Base-by-base conservation (phyloP, 2,888 invertebrate genomes). In the Meiosimyza platycephala region DNA sequence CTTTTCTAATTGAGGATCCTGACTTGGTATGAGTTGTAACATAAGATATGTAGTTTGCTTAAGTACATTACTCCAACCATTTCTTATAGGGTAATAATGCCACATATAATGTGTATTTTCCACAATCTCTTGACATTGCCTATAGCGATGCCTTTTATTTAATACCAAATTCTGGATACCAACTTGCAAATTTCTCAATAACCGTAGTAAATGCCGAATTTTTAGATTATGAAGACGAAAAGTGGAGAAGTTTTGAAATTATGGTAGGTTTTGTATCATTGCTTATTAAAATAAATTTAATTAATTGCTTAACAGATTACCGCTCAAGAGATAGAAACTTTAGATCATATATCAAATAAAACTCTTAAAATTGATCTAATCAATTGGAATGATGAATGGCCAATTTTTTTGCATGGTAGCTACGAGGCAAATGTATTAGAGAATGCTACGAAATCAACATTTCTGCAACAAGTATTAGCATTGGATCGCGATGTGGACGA, bases 341-440 rank as follows among this genome's bases (percentile, higher is more conserved):
- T 59, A 9, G 68, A 75, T 18, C 86, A 86, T 74, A 77, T 82
- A 5, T 68, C 64, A 7, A 88, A 88, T n/a, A 82, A 80, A 9
- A 81, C 81, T 4, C 83, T 92, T 1, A 85, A 83, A 72, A 89
- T 92, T 12, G 81, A 88, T 71, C 88, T 93, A 59, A 85, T 87
- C 48, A 93, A 94, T 85, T 90, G 90, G 88, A 94, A 94, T 84
- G 94, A 94, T 81, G 93, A 93, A 82, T 79, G 87, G 76, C 94
- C 94, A 0, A 89, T 89, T 76, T 94, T 94, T 83, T 80, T 84
- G 7, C 73, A 84, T 4, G 78, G 80, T 15, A 82, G 84, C 6
- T 84, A 86, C 51, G 86, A 80, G 0, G 88, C 88, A 0, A 77
- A 84, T 6, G 86, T 91, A 70, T 83, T 89, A 15, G 94, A 93